Evolutionary conservation across 2,113 vertebrate genomes (phyloP), one percentile per base, ranked within the genome.

Genomic region (Eretmochelys imbricata): DNA sequence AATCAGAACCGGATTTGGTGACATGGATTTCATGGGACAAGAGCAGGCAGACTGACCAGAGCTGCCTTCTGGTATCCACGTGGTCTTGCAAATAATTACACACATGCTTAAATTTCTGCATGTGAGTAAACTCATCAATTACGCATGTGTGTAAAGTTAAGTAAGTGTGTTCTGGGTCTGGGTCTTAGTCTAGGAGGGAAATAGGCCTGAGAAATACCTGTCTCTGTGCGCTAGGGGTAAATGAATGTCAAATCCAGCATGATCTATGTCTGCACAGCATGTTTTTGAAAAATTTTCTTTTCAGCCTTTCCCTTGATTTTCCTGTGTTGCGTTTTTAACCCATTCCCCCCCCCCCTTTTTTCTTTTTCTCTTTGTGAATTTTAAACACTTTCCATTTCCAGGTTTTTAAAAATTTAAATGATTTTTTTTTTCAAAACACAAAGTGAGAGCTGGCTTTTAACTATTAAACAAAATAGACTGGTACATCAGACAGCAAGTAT

Each of bases 371-470:
- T 94, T 89, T 85, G n/a, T 93, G 55, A 85, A 90, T 93, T 75
- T 94, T 95, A 80, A 93, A 91, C 72, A 50, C 76, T 84, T 93
- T 80, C 90, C 94, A 96, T 95, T 96, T 97, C 79, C 88, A 95
- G 85, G 82, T 94, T 96, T 98, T 93, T 90, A 96, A 95, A 95
- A 89, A 92, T 89, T 84, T 94, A 79, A 96, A 96, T 93, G 80
- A 95, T 42, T 96, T 95, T 97, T 83, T 93, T 95, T 94, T 97
- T 87, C 89, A 96, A 95, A 96, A 96, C 62, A 94, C 85, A 89
- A 97, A 97, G 65, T 88, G 85, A 89, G 89, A 89, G 90, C 55
- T 94, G 97, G 95, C 96, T 97, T 97, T 96, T 87, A 97, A 95
- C 92, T 95, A 49, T 96, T 94, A 88, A 94, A 89, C 87, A 96